Conservation (phyloP, 64 coral and sea anemone species). For the Stichodactyla helianthus region DNA sequence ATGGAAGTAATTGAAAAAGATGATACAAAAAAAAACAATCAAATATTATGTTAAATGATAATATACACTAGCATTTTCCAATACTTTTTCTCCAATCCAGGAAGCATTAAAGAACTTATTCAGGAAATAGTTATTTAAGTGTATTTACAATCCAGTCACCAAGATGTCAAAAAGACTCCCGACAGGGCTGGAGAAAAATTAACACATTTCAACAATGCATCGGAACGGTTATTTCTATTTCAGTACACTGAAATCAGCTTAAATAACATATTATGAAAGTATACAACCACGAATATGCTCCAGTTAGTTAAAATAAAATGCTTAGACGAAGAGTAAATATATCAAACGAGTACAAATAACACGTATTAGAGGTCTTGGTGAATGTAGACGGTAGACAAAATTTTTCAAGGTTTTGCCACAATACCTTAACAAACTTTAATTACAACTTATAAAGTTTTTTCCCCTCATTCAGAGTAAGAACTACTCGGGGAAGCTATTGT, state of each 20-base stretch:
- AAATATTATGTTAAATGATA: not conserved
- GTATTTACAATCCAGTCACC: conserved; percentile 25
- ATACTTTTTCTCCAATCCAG: not conserved
- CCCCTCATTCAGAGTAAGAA: not conserved
- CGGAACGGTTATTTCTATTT: not conserved
- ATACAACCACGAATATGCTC: not conserved
- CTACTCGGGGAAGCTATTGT: not conserved
- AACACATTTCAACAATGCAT: not conserved
- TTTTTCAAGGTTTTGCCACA: not conserved
- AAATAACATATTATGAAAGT: too few relatives aligned
- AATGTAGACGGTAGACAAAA: not conserved
- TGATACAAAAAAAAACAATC: not conserved
- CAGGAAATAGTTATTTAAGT: conserved; percentile 36
- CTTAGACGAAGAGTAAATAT: not conserved
- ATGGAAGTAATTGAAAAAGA: not conserved
- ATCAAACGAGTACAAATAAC: not conserved
- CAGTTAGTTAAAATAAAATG: not conserved
- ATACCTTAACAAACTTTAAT: conserved; percentile 1
- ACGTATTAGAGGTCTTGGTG: not conserved
- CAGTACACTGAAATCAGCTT: too few relatives aligned
- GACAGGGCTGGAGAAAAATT: not conserved
- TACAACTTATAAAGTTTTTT: not conserved
- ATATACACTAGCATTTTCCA: not conserved
- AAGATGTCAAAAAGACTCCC: conserved; percentile 22
- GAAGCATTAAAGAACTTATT: conserved; percentile 16